Evolutionary conservation across 2,888 invertebrate species (phyloP).

Genomic region (Platycnemis pennipes): DNA sequence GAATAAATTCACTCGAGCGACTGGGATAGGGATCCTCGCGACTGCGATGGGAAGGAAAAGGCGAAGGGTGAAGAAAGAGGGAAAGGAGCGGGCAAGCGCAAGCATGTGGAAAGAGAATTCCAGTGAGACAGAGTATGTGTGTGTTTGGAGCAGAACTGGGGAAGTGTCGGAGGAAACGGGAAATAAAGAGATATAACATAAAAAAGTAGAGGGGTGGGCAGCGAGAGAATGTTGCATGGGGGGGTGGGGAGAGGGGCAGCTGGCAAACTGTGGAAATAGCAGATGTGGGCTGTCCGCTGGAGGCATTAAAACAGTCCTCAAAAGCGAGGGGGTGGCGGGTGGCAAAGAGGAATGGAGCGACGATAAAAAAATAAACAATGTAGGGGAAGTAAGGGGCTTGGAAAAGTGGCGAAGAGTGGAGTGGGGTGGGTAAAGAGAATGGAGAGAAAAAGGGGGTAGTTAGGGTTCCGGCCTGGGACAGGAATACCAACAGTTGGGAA

Average conservation of each 20-base stretch:
- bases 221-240: too few species aligned
- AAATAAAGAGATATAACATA: slow-evolving; percentile 25
- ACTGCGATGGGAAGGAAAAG: background rate
- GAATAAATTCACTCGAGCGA: too few species aligned
- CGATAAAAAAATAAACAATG: slow-evolving; percentile 35
- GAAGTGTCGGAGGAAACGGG: background rate
- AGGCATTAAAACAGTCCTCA: slow-evolving; percentile 63
- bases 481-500: slow-evolving; percentile 4
- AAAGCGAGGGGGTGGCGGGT: background rate
- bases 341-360: background rate
- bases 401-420: background rate
- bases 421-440: background rate
- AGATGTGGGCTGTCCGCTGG: slow-evolving; percentile 63
- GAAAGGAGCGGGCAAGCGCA: background rate
- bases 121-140: too few species aligned
- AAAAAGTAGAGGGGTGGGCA: background rate
- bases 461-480: background rate
- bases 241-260: background rate
- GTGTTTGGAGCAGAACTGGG: background rate
- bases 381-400: background rate
- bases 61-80: too few species aligned
- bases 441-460: background rate
- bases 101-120: too few species aligned
- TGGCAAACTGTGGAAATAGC: slow-evolving; percentile 55
- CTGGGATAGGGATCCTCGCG: too few species aligned